These are phyloP conservation scores for Sphenodon punctatus DNA, from an alignment of 2,797 vertebrate species.

Conservation along the genomic window DNA sequence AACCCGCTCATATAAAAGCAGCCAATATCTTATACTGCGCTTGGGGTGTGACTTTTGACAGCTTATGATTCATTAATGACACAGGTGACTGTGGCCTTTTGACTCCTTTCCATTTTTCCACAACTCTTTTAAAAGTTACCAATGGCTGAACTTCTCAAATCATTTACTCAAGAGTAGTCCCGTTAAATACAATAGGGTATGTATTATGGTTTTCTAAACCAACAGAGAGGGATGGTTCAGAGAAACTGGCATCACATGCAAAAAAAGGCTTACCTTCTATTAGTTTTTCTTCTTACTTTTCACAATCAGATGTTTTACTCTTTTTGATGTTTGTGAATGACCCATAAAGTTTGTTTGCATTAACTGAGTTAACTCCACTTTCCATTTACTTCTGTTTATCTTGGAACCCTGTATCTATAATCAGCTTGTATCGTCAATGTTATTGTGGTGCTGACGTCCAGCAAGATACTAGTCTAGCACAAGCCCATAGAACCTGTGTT, in stretches of 20 bases:
- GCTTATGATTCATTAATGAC: slow-evolving; percentile 10
- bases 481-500: slow-evolving; percentile 5
- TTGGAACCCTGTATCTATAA: background rate
- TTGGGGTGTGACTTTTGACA: background rate
- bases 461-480: slow-evolving; percentile 9
- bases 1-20: no score
- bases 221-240: background rate
- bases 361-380: slow-evolving; percentile 4
- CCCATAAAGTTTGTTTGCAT: slow-evolving; percentile 43
- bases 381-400: background rate
- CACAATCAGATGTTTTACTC: slow-evolving; percentile 26
- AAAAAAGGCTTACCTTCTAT: background rate
- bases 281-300: background rate
- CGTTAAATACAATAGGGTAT: no score
- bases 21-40: no score
- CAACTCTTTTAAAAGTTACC: no score
- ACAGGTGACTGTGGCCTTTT: background rate
- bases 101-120: background rate
- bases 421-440: slow-evolving; percentile 12
- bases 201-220: background rate
- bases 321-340: no score
- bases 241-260: background rate
- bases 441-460: slow-evolving; percentile 29
- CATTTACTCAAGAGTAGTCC: no score
- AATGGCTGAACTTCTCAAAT: no score